Evolutionary conservation across 2,888 invertebrate genomes (phyloP).

Genomic region (Tiphia femorata): DNA sequence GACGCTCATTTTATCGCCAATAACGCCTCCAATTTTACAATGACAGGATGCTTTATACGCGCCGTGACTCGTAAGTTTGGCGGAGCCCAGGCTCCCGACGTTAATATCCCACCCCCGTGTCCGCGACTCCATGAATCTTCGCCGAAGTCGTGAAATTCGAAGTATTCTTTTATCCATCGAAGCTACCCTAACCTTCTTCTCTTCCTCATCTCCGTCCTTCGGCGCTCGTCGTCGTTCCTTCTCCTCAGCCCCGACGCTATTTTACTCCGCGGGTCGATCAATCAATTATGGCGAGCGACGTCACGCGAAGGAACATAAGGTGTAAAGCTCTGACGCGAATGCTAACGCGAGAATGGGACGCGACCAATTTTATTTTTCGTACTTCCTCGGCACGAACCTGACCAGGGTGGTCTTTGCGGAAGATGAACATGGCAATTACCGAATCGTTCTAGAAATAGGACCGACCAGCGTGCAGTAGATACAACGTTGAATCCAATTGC

Average conservation of each 20-base stretch:
- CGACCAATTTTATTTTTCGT: too few species aligned
- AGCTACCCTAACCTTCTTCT: too few species aligned
- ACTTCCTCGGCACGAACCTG: too few species aligned
- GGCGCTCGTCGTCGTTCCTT: background rate
- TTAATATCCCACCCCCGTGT: conserved; percentile 19
- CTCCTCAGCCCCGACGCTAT: background rate
- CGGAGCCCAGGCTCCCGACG: conserved; percentile 17
- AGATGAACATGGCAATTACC: too few species aligned
- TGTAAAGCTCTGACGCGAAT: background rate
- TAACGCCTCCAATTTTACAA: conserved; percentile 26
- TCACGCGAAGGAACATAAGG: background rate
- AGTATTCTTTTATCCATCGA: background rate
- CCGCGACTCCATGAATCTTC: conserved; percentile 16
- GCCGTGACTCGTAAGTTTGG: conserved; percentile 29
- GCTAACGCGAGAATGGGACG: background rate
- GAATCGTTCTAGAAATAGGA: too few species aligned
- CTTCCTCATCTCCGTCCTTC: too few species aligned
- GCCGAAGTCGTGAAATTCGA: conserved; percentile 1
- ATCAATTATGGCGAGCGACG: conserved; percentile 13
- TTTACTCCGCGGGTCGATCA: conserved; percentile 5
- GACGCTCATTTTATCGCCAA: conserved; percentile 28
- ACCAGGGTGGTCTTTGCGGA: too few species aligned
- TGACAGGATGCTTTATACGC: conserved; percentile 27
- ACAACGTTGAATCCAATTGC: too few species aligned
- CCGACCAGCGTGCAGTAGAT: too few species aligned